Conservation (phyloP, 2,888 invertebrate genomes). For the Oxyscelio sp. region DNA sequence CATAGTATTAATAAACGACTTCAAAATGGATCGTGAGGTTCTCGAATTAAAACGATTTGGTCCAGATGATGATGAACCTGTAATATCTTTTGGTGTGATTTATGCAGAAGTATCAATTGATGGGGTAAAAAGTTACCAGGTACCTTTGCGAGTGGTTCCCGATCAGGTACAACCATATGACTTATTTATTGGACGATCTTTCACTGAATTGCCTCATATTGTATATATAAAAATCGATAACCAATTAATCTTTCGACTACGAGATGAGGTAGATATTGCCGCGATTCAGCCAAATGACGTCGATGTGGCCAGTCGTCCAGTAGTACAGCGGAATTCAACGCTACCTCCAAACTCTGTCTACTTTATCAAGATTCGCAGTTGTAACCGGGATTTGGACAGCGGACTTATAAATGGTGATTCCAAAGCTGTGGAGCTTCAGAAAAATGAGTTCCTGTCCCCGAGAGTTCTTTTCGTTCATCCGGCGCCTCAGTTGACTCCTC, state of each 20-base stretch:
- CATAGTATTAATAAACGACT: conserved; percentile 41
- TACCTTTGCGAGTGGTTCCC: conserved; percentile 74
- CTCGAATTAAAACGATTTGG: conserved; percentile 59
- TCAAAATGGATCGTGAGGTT: not conserved
- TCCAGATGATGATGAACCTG: conserved; percentile 13
- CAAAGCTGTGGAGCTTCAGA: not conserved
- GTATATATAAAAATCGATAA: conserved; percentile 43
- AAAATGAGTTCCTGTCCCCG: not conserved
- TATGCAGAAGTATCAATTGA: conserved; percentile 60
- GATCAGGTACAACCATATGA: conserved; percentile 75
- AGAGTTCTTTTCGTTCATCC: not conserved
- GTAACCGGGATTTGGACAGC: not conserved
- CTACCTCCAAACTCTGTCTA: not conserved
- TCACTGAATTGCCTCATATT: conserved; percentile 70
- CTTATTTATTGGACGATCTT: conserved; percentile 75
- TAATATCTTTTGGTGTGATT: conserved; percentile 49
- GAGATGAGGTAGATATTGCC: conserved; percentile 22
- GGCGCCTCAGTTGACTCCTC: conserved; percentile 1
- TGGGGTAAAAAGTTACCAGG: conserved; percentile 51
- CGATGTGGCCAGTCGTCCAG: not conserved
- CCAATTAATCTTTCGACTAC: conserved; percentile 20
- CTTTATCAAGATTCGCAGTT: not conserved
- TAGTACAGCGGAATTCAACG: not conserved
- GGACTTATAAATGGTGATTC: not conserved
- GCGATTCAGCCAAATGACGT: conserved; percentile 1